phyloP scores from a whole-genome alignment of 2,888 invertebrate species.

The Agrochola litura region DNA sequence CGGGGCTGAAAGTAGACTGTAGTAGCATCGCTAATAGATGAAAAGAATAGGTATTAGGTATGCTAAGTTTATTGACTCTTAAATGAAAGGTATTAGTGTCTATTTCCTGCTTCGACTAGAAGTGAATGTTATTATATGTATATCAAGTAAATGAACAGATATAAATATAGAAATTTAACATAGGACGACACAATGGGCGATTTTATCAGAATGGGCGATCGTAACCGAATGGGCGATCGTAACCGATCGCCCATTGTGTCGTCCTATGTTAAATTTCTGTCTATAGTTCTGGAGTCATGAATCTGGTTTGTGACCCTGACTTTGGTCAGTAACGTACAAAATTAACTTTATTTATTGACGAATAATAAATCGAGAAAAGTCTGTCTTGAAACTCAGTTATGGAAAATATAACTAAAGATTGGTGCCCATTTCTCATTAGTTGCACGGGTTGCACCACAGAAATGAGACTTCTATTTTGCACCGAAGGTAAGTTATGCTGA shows the following conservation, averaged over 20 bases:
- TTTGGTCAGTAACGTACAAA: neutral
- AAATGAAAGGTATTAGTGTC: neutral
- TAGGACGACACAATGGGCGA: no score
- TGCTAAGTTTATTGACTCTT: slow-evolving; percentile 1
- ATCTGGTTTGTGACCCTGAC: neutral
- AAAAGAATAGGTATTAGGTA: neutral
- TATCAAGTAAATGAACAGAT: no score
- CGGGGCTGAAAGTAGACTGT: neutral
- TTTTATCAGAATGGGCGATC: no score
- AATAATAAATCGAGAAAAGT: neutral
- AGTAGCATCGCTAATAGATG: neutral
- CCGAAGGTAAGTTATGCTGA: neutral
- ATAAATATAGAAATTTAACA: no score
- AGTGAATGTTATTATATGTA: no score
- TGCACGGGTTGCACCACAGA: neutral
- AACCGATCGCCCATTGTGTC: no score
- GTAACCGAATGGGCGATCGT: no score
- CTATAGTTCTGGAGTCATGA: neutral
- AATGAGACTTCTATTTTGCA: neutral
- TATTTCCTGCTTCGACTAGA: no score
- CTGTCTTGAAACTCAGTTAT: neutral
- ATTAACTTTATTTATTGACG: neutral
- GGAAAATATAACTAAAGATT: neutral
- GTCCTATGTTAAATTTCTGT: no score
- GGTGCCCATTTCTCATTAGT: neutral